Percentiles rank a stretch among this genome's conserved stretches.
phyloP scores from a whole-genome alignment of 2,888 invertebrate genomes.

The Dryococelus australis region DNA sequence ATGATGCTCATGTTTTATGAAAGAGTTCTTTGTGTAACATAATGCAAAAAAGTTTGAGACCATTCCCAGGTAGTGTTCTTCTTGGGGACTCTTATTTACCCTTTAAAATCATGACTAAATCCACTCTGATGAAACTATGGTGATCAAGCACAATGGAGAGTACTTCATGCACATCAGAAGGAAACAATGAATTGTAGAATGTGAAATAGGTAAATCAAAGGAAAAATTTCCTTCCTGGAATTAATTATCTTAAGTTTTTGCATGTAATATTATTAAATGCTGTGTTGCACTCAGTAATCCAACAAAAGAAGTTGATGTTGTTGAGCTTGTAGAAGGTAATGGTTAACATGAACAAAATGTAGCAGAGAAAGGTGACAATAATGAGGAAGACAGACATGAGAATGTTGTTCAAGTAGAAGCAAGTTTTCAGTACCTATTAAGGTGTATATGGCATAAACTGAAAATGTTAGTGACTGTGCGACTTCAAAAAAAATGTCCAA shows the following conservation, averaged over 20 bases:
- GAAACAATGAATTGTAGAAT: slow-evolving; percentile 43
- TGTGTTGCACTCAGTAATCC: slow-evolving; percentile 2
- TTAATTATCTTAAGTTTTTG: slow-evolving; percentile 30
- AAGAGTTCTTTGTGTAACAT: not conserved
- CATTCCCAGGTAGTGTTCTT: slow-evolving; percentile 38
- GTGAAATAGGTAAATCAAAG: slow-evolving; percentile 40
- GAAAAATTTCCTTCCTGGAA: slow-evolving; percentile 42
- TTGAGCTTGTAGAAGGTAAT: not conserved
- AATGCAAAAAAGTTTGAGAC: slow-evolving; percentile 22
- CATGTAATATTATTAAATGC: not conserved
- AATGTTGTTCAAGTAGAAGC: not conserved
- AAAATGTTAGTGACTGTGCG: not conserved
- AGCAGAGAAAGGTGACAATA: too few relatives aligned
- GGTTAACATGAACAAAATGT: not conserved
- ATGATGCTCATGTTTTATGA: slow-evolving; percentile 17
- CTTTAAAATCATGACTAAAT: slow-evolving; percentile 40
- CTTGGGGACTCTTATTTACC: slow-evolving; percentile 42
- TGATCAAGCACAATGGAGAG: slow-evolving; percentile 25
- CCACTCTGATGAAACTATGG: slow-evolving; percentile 38
- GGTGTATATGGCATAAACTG: not conserved
- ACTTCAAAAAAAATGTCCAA: not conserved
- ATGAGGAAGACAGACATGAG: not conserved
- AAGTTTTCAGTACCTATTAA: not conserved
- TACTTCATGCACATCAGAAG: slow-evolving; percentile 35
- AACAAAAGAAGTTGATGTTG: not conserved